Base-by-base conservation (phyloP, 2,888 invertebrate species). In the Hofmannophila pseudospretella region DNA sequence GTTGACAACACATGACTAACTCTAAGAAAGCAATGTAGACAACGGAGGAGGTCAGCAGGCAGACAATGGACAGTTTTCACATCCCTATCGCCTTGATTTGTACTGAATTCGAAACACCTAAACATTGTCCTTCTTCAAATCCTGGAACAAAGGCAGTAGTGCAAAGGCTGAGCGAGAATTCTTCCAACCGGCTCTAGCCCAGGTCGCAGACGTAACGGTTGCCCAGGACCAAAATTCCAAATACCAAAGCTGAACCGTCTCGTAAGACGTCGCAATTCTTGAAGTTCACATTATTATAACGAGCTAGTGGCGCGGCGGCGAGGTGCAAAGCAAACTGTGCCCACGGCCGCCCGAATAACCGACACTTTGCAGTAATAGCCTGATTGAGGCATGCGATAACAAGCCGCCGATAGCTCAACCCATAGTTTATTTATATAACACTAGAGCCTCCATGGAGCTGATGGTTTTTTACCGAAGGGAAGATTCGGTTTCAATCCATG, bases 271-370 rank as follows among this genome's bases (percentile, higher is more conserved):
- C 78, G 67, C 72, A 73, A 72, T 79, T 75, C 85, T 72, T 73
- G 76, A 81, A 81, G 84, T 85, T 86, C 85, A 84, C 84, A 85
- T 86, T 86, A 85, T 85, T 85, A 85, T 86, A 86, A 85, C 85
- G 80, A 86, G 82, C 73, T 68, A 63, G 75, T 68, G 73, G 74
- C 78, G 66, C 64, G 67, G 55, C 72, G 76, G 68, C 58, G 39
- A 54, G 48, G 58, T 70, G 81, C 76, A 84, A 78, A 77, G 81
- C 72, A 85, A 84, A 81, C 70, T 85, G 82, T 73, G 76, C 85
- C 75, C 74, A 80, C 78, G 67, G 79, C 72, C 77, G 51, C 66
- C 62, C 62, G 67, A 75, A 77, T 82, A 85, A 80, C 77, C 75
- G 74, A 74, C 74, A 81, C 79, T 85, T 85, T 85, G 69, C 70